These are phyloP conservation scores for Minunthozetes semirufus DNA, from an alignment of 2,888 invertebrate species.

Conservation along the genomic window DNA sequence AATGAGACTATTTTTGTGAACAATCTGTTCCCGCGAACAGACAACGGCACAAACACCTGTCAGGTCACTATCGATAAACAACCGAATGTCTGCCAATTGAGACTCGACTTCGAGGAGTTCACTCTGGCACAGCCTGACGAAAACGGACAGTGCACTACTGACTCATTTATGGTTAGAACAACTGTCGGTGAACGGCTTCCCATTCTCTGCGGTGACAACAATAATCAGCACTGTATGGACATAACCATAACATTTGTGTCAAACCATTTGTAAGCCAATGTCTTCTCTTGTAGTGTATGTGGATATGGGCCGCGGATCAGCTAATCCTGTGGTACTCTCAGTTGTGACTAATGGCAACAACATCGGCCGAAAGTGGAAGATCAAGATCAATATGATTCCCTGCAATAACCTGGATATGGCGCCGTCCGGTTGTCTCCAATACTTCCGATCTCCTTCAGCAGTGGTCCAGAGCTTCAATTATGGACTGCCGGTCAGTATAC, in stretches of 20 bases:
- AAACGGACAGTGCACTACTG: constrained; percentile 65
- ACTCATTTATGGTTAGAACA: constrained; percentile 61
- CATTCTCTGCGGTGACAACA: constrained; percentile 70
- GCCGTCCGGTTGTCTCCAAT: constrained; percentile 43
- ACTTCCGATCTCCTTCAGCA: constrained; percentile 42
- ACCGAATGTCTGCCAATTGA: constrained; percentile 75
- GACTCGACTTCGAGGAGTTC: constrained; percentile 68
- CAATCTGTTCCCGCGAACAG: constrained; percentile 67
- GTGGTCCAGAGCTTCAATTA: constrained; percentile 43
- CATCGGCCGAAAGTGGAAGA: constrained; percentile 39
- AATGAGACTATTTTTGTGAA: constrained; percentile 83
- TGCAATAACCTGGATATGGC: constrained; percentile 42
- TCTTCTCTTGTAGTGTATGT: constrained; percentile 57
- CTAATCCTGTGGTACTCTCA: constrained; percentile 71
- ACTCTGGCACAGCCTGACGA: constrained; percentile 45
- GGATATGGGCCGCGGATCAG: constrained; percentile 66
- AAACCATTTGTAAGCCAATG: constrained; percentile 33
- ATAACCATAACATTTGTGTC: constrained; percentile 59
- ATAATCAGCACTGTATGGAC: constrained; percentile 60
- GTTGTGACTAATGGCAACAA: constrained; percentile 45
- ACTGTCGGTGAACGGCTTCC: constrained; percentile 52
- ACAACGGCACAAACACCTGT: constrained; percentile 72
- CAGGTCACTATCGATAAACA: constrained; percentile 73
- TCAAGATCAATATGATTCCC: constrained; percentile 42
- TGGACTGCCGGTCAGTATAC: constrained; percentile 36